Conservation (phyloP, 2,113 vertebrate genomes). For the Periophthalmus modestus region DNA sequence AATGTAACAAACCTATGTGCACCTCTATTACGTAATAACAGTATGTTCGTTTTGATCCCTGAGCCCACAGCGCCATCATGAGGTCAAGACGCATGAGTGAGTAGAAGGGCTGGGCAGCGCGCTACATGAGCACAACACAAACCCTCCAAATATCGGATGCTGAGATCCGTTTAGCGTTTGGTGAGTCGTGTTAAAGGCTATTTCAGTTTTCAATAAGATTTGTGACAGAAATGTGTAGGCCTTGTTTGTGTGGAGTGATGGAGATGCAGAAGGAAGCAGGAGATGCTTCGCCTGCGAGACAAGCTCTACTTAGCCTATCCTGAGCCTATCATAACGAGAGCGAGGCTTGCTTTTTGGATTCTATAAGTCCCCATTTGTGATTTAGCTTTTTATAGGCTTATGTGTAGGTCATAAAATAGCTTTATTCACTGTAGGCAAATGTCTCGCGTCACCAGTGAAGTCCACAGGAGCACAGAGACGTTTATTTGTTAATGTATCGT, state of each 20-base stretch:
- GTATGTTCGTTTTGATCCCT: background rate
- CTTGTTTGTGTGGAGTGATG: background rate
- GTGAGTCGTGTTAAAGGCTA: slow-evolving; percentile 43
- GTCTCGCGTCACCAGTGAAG: background rate
- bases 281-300: slow-evolving; percentile 36
- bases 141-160: slow-evolving; percentile 51
- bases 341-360: slow-evolving; percentile 19
- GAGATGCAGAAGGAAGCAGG: slow-evolving; percentile 30
- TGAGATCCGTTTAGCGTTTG: slow-evolving; percentile 31
- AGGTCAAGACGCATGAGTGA: slow-evolving; percentile 44
- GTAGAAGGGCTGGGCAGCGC: slow-evolving; percentile 65
- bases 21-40: slow-evolving; percentile 50
- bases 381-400: background rate
- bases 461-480: background rate
- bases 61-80: slow-evolving; percentile 63
- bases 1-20: background rate
- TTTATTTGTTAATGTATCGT: slow-evolving; percentile 6
- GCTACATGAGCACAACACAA: slow-evolving; percentile 33
- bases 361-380: slow-evolving; percentile 7
- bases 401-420: slow-evolving; percentile 16
- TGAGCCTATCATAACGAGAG: slow-evolving; percentile 6
- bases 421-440: background rate
- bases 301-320: background rate
- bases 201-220: background rate
- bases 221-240: too few relatives aligned